Percentiles rank a stretch among this genome's conserved stretches.
These are phyloP conservation scores for Mixornis gularis DNA, from an alignment of 2,113 vertebrate species.

Conservation along the genomic window DNA sequence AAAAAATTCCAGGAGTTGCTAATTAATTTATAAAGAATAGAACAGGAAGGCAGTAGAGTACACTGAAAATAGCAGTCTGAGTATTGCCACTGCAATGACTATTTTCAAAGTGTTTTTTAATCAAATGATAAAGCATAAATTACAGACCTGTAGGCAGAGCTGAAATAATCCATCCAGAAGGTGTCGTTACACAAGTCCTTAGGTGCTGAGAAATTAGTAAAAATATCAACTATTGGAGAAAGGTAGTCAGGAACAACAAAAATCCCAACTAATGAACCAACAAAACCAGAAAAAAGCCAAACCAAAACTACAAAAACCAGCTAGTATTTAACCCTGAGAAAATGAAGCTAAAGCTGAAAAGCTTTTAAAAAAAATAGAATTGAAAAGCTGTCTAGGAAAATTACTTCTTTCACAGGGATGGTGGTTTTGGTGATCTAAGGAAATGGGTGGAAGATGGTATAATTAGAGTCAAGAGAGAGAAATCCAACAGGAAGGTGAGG, in stretches of 20 bases:
- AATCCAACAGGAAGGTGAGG: conserved; percentile 44
- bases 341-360: conserved; percentile 38
- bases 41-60: neutral
- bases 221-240: conserved; percentile 34
- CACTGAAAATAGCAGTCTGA: neutral
- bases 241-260: neutral
- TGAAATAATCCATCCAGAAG: conserved; percentile 49
- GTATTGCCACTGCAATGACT: conserved; percentile 12
- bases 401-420: neutral
- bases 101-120: conserved; percentile 32
- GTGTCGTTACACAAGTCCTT: conserved; percentile 24
- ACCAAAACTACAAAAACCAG: neutral
- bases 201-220: conserved; percentile 13
- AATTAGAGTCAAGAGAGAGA: conserved; percentile 41
- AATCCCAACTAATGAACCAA: accelerated
- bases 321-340: conserved; percentile 35
- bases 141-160: conserved; percentile 33
- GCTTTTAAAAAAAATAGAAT: neutral
- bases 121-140: conserved; percentile 51
- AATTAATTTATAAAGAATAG: neutral
- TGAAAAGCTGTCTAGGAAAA: conserved; percentile 24
- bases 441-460: conserved; percentile 6
- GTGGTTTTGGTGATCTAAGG: conserved; percentile 36
- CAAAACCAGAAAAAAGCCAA: neutral
- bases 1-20: neutral